These are phyloP conservation scores for Pelodiscus sinensis DNA, from an alignment of 2,113 vertebrate species.

Conservation along the genomic window DNA sequence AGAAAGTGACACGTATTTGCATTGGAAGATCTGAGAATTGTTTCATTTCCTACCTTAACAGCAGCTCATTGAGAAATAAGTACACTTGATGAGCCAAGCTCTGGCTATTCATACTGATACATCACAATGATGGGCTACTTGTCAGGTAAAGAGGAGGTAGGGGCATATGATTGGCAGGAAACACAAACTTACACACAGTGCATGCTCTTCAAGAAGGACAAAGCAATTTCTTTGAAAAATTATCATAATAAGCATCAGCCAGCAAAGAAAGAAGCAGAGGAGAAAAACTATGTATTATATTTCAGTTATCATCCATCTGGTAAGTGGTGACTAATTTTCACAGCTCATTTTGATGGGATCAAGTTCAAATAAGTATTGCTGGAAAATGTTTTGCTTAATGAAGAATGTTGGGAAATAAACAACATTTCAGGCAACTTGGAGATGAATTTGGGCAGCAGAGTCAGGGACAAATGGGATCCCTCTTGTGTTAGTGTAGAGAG, in stretches of 20 bases:
- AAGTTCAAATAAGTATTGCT: conserved; percentile 22
- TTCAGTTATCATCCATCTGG: not conserved
- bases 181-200: not conserved
- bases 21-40: not conserved
- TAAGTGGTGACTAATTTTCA: conserved; percentile 17
- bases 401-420: not conserved
- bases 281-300: not conserved
- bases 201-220: not conserved
- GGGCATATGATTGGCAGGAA: not conserved
- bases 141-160: not conserved
- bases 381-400: conserved; percentile 7
- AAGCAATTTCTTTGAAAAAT: conserved; percentile 9
- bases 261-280: conserved; percentile 6
- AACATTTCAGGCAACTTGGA: not conserved
- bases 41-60: not conserved
- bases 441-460: not conserved
- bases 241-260: not conserved
- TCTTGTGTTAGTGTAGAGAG: not conserved
- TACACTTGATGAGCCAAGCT: not conserved
- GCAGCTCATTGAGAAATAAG: not conserved
- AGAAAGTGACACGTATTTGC: not conserved
- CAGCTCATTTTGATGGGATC: not conserved
- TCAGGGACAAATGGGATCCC: not conserved
- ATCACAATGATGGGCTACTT: not conserved
- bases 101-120: not conserved